Percentiles rank a stretch among this genome's conserved stretches.
phyloP scores from a whole-genome alignment of 2,888 invertebrate species.

The Leptura quadrifasciata region DNA sequence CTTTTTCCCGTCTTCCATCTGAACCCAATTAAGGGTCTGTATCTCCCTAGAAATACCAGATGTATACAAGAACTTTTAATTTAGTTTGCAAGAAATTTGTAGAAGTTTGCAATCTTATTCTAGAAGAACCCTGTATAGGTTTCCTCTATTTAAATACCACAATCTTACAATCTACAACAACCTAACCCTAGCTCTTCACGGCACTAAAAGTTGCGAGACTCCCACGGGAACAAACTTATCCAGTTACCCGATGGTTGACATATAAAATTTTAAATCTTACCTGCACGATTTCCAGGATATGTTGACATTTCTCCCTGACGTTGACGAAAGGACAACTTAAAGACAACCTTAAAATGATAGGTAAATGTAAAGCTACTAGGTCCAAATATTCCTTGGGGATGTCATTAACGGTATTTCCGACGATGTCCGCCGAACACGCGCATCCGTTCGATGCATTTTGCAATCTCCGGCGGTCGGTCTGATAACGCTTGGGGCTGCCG shows the following conservation, averaged over 20 bases:
- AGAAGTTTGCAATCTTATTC: no score
- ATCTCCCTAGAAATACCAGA: no score
- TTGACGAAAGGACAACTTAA: slow-evolving; percentile 79
- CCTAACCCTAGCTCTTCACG: neutral
- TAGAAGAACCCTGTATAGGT: no score
- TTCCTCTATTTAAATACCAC: no score
- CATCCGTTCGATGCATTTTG: slow-evolving; percentile 68
- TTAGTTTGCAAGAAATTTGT: no score
- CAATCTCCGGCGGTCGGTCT: slow-evolving; percentile 58
- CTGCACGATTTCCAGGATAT: slow-evolving; percentile 77
- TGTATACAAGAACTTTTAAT: no score
- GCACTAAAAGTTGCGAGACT: neutral
- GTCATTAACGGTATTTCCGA: slow-evolving; percentile 70
- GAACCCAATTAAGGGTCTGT: no score
- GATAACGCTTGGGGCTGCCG: slow-evolving; percentile 70
- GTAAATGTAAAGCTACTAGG: slow-evolving; percentile 76
- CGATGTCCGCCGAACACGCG: slow-evolving; percentile 71
- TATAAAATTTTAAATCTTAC: slow-evolving; percentile 68
- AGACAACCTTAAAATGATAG: slow-evolving; percentile 77
- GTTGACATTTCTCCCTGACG: slow-evolving; percentile 77
- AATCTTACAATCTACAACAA: no score
- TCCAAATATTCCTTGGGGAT: slow-evolving; percentile 75
- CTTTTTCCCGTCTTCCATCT: no score
- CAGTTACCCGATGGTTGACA: neutral
- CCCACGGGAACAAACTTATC: neutral